These are phyloP conservation scores for Arbacia lixula DNA, from an alignment of 53 echinoderm and acorn worm species.

Conservation along the genomic window DNA sequence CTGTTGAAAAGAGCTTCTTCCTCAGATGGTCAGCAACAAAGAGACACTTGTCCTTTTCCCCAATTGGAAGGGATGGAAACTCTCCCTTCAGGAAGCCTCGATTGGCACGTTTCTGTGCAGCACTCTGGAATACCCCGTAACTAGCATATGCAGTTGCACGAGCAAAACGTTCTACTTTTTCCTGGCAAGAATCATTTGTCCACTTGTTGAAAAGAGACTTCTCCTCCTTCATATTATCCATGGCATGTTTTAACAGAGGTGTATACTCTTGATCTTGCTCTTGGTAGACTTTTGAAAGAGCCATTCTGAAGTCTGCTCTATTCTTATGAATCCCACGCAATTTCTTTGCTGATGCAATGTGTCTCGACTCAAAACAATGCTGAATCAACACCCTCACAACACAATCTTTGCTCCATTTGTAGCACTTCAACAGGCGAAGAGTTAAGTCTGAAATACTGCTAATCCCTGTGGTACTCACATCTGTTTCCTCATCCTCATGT, in stretches of 20 bases:
- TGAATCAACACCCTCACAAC: constrained; percentile 29
- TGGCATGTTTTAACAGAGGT: constrained; percentile 5
- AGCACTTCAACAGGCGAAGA: constrained; percentile 27
- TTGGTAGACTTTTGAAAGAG: no score
- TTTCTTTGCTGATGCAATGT: neutral
- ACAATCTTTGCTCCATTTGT: constrained; percentile 21
- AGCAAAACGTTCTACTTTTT: constrained; percentile 6
- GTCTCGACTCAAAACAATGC: neutral
- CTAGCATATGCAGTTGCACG: neutral
- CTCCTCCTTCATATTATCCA: neutral
- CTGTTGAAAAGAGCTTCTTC: constrained; percentile 2
- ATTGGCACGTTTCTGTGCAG: no score
- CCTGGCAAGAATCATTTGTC: neutral
- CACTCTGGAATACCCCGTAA: no score
- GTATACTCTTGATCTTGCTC: no score
- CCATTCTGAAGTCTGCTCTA: no score
- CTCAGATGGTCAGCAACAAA: constrained; percentile 22
- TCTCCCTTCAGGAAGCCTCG: constrained; percentile 33
- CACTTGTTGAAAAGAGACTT: constrained; percentile 1
- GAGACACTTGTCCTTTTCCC: constrained; percentile 31
- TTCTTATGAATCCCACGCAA: no score
- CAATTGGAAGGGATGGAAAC: constrained; percentile 40
- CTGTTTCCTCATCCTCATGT: neutral
- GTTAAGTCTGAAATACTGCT: neutral
- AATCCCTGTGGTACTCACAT: neutral